Percentiles rank a stretch among this genome's conserved stretches.
Conservation (phyloP, 2,888 invertebrate species). For the Temnothorax unifasciatus region DNA sequence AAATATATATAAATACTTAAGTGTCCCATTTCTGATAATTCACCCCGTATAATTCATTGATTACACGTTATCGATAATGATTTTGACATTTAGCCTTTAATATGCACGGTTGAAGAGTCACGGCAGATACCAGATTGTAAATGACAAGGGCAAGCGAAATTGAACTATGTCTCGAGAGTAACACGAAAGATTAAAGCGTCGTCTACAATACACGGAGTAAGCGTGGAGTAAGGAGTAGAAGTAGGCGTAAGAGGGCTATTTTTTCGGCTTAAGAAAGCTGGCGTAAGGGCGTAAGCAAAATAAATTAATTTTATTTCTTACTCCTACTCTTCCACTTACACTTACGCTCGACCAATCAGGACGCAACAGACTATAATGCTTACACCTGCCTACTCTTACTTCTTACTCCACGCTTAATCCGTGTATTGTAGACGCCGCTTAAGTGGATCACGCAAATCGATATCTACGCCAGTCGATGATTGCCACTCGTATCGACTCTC, state of each 20-base stretch:
- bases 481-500: not conserved
- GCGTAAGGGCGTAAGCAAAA: too few species aligned
- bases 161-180: constrained; percentile 45
- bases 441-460: constrained; percentile 76
- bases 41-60: not conserved
- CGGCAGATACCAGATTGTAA: not conserved
- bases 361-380: too few species aligned
- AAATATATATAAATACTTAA: not conserved
- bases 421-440: too few species aligned
- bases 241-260: too few species aligned
- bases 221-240: too few species aligned
- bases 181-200: constrained; percentile 63
- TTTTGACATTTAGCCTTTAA: not conserved
- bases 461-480: not conserved
- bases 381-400: too few species aligned
- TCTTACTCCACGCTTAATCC: too few species aligned
- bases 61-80: constrained; percentile 5
- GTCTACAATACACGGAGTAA: too few species aligned
- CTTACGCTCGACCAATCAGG: too few species aligned
- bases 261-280: too few species aligned
- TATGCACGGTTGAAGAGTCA: not conserved
- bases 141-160: not conserved
- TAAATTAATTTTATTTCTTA: too few species aligned
- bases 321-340: too few species aligned
- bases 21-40: not conserved